Base-by-base conservation (phyloP, 2,113 vertebrate genomes). In the Monopterus albus region DNA sequence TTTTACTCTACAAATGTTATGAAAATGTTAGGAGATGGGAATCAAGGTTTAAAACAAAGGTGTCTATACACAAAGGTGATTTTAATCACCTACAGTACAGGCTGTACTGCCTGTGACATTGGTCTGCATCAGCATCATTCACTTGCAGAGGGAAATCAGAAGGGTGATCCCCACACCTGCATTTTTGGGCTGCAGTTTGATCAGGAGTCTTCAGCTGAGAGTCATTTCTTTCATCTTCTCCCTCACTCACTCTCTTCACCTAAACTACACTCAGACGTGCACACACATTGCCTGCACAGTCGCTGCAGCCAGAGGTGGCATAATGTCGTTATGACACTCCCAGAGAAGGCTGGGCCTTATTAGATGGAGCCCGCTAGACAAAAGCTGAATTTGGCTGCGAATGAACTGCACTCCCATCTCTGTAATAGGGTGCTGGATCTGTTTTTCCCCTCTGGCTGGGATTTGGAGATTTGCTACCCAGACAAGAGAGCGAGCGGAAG, bases 381-480 rank as follows among this genome's bases (percentile, higher is more conserved):
- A 78, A 80, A 81, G 70, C 79, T 18, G 79, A 78, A 82, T 84
- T 79, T 87, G 74, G 78, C 74, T 74, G 68, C 6, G 9, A 84
- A 81, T 68, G 45, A 77, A 67, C 56, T 7, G 17, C 47, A 55
- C 45, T 73, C 59, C 73, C 46, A 40, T 82, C 83, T 83, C 81
- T 57, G 55, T 82, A 81, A 83, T 75, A 56, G 58, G 73, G 75
- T 75, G 47, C 71, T 78, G 81, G 82, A 77, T 85, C 65, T 60
- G 69, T 77, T 75, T n/a, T 73, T 78, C 33, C 72, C 79, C 79
- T 67, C 80, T 78, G 78, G 84, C 84, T 73, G 70, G 72, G 86
- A 87, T 91, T 89, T 86, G 69, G 77, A 84, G 88, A 88, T 89
- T 88, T 87, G 80, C 79, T 86, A 72, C 66, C 42, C 70, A 86